phyloP scores from a whole-genome alignment of 1,140 invertebrate genomes.

The Maconellicoccus hirsutus region DNA sequence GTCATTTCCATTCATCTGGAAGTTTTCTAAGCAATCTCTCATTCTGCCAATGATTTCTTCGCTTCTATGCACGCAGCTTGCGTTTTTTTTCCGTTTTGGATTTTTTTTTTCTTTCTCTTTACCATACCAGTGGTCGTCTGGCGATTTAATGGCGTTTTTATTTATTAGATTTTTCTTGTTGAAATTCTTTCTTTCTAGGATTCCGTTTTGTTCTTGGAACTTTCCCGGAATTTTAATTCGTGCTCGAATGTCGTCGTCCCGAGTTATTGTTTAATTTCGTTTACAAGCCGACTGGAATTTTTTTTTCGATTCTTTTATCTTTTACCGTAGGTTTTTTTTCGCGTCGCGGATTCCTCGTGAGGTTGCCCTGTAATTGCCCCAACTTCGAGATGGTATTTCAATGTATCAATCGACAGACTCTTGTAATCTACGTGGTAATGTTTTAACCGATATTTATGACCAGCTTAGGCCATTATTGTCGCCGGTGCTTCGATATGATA shows the following conservation, averaged over 20 bases:
- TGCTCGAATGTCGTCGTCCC: neutral
- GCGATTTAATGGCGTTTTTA: constrained; percentile 19
- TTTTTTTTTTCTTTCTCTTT: constrained; percentile 2
- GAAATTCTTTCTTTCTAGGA: constrained; percentile 11
- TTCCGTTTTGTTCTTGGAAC: constrained; percentile 14
- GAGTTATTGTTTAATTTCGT: constrained; percentile 14
- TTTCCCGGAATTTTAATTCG: constrained; percentile 20
- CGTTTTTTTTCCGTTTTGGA: neutral
- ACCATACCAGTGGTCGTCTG: constrained; percentile 17
- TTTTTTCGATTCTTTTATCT: constrained; percentile 3
- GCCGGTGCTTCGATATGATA: neutral
- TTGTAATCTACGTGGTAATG: neutral
- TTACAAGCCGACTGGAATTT: neutral
- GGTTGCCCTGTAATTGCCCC: neutral
- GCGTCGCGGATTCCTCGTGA: neutral
- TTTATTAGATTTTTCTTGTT: constrained; percentile 17
- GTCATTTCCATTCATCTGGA: constrained; percentile 19
- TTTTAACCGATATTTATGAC: neutral
- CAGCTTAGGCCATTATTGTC: neutral
- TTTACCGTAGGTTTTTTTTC: neutral
- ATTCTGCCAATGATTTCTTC: constrained; percentile 18
- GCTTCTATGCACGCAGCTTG: neutral
- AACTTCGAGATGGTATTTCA: neutral
- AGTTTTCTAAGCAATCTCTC: constrained; percentile 11
- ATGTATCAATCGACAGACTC: neutral